A percentile compares a stretch with the other conserved stretches of the same genome.
phyloP scores from a whole-genome alignment of 2,797 vertebrate genomes.

The Mionectes olivaceus region DNA sequence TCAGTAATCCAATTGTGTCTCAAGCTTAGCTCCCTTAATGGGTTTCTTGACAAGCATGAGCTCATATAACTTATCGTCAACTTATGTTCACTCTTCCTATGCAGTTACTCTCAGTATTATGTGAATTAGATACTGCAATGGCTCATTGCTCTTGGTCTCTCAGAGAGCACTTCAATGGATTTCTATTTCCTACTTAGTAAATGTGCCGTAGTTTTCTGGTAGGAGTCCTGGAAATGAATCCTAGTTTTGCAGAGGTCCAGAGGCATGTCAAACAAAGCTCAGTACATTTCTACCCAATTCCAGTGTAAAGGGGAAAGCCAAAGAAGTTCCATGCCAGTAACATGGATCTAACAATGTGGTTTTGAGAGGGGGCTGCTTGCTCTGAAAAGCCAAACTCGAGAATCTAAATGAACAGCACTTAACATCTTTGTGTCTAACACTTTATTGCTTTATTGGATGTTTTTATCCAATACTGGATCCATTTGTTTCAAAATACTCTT shows the following conservation, averaged over 20 bases:
- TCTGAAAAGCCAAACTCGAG: not conserved
- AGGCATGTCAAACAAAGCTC: not conserved
- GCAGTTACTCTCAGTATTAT: not conserved
- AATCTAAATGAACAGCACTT: not conserved
- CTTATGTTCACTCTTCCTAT: not conserved
- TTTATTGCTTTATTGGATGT: not conserved
- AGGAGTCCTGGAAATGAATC: not conserved
- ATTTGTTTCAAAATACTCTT: not conserved
- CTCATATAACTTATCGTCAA: slow-evolving; percentile 2
- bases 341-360: not conserved
- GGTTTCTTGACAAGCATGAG: slow-evolving; percentile 45
- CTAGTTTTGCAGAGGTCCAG: not conserved
- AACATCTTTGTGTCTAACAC: not conserved
- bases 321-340: not conserved
- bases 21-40: slow-evolving; percentile 15
- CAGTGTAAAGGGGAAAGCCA: not conserved
- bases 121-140: slow-evolving; percentile 11
- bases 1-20: slow-evolving; percentile 39
- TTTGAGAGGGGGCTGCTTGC: not conserved
- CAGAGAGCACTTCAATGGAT: not conserved
- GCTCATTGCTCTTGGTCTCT: slow-evolving; percentile 21
- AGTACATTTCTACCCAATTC: not conserved
- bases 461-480: not conserved
- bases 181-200: not conserved
- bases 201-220: not conserved